Conservation (phyloP, 2,113 vertebrate species). For the Lepus americanus region DNA sequence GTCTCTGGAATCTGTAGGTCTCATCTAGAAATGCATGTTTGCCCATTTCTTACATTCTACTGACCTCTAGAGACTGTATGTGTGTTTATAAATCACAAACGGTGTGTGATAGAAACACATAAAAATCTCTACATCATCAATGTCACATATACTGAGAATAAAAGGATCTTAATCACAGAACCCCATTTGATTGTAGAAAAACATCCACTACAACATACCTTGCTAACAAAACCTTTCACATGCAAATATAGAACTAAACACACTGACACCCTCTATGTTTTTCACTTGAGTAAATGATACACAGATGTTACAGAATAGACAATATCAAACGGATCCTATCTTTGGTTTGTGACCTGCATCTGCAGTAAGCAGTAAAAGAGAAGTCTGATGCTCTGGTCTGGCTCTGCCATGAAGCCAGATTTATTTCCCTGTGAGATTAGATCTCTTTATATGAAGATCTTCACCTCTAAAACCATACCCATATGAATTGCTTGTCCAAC, state of each 20-base stretch:
- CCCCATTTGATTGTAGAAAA: conserved; percentile 20
- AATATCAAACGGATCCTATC: not conserved
- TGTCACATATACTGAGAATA: not conserved
- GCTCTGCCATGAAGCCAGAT: conserved; percentile 45
- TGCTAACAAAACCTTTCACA: not conserved
- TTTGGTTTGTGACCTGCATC: conserved; percentile 3
- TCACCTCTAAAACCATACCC: not conserved
- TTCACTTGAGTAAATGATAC: not conserved
- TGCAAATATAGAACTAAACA: not conserved
- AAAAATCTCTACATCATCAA: not conserved
- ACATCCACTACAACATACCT: not conserved
- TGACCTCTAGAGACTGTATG: conserved; percentile 91
- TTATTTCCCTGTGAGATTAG: conserved; percentile 33
- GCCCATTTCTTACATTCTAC: conserved; percentile 90
- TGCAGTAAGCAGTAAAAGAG: not conserved
- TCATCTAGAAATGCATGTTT: conserved; percentile 75
- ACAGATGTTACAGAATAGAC: not conserved
- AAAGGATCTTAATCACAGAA: not conserved
- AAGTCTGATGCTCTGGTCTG: not conserved
- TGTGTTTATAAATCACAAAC: conserved; percentile 68
- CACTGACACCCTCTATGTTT: not conserved
- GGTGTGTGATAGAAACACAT: conserved; percentile 17
- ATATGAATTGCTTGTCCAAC: not conserved
- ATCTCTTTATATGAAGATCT: not conserved
- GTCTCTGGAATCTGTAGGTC: conserved; percentile 54